Conservation (phyloP, 1,140 invertebrate genomes). For the Ectropis grisescens region DNA sequence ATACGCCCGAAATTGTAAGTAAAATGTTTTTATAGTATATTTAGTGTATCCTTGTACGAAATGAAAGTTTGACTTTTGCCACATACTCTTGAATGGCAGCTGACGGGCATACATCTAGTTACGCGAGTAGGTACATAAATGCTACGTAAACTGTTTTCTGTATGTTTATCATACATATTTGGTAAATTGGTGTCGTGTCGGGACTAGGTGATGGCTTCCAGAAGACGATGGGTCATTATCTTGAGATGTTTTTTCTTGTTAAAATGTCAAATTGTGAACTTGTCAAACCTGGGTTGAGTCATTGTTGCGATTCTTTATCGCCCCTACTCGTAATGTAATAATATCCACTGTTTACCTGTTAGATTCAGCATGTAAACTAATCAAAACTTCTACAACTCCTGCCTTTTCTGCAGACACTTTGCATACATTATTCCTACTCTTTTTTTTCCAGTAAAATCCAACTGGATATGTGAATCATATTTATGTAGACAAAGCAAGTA, state of each 20-base stretch:
- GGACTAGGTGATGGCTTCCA: conserved; percentile 21
- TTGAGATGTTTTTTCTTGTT: conserved; percentile 54
- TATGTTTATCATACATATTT: no score
- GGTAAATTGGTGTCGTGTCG: conserved; percentile 17
- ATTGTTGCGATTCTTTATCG: conserved; percentile 50
- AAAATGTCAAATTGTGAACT: conserved; percentile 66
- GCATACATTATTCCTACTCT: no score
- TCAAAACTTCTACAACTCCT: no score
- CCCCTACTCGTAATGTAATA: conserved; percentile 19
- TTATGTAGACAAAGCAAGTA: no score
- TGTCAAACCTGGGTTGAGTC: conserved; percentile 68
- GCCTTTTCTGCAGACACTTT: no score
- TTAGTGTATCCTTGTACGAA: conserved; percentile 69
- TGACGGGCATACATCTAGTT: conserved; percentile 59
- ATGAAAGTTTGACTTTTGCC: conserved; percentile 70
- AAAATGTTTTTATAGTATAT: conserved; percentile 67
- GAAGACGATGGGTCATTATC: conserved; percentile 27
- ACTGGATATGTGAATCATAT: no score
- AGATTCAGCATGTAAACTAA: no score
- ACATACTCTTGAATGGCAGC: conserved; percentile 70
- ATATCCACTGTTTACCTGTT: conserved; percentile 21
- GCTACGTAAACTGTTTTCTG: conserved; percentile 44
- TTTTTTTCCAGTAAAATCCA: no score
- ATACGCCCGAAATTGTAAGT: conserved; percentile 29
- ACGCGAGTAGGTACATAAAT: conserved; percentile 49